phyloP scores from a whole-genome alignment of 2,888 invertebrate genomes.

The Pristionchus exspectatus region DNA sequence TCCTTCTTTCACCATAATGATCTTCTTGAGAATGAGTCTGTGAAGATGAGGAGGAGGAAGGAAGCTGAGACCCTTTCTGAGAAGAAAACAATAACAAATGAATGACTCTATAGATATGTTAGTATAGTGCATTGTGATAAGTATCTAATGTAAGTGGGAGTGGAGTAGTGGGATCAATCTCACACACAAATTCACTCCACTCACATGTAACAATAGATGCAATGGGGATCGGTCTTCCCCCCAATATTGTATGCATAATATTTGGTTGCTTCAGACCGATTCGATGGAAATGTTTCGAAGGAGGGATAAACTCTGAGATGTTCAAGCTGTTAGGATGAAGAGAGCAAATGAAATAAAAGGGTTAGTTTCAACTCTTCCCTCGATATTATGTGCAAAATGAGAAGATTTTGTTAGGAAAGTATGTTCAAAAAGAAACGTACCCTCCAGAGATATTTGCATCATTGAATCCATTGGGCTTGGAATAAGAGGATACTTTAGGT shows the following conservation, averaged over 20 bases:
- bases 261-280: conserved; percentile 30
- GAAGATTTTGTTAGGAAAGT: neutral
- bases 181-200: conserved; percentile 28
- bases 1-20: neutral
- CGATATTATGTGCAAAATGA: neutral
- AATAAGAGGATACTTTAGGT: conserved; percentile 15
- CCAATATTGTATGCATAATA: conserved; percentile 55
- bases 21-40: conserved; percentile 33
- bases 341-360: neutral
- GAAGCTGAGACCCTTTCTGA: conserved; percentile 41
- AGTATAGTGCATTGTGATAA: neutral
- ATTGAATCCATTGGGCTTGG: conserved; percentile 31
- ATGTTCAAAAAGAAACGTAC: neutral
- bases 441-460: conserved; percentile 38
- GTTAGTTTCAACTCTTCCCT: neutral
- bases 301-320: neutral
- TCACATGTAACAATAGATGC: conserved; percentile 53
- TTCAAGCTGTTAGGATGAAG: no score
- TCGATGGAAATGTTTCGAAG: conserved; percentile 27
- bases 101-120: neutral
- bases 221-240: neutral
- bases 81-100: neutral
- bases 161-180: neutral
- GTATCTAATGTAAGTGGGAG: neutral
- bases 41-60: conserved; percentile 47